These are phyloP conservation scores for Acrobasis suavella DNA, from an alignment of 2,888 invertebrate genomes.

Conservation along the genomic window DNA sequence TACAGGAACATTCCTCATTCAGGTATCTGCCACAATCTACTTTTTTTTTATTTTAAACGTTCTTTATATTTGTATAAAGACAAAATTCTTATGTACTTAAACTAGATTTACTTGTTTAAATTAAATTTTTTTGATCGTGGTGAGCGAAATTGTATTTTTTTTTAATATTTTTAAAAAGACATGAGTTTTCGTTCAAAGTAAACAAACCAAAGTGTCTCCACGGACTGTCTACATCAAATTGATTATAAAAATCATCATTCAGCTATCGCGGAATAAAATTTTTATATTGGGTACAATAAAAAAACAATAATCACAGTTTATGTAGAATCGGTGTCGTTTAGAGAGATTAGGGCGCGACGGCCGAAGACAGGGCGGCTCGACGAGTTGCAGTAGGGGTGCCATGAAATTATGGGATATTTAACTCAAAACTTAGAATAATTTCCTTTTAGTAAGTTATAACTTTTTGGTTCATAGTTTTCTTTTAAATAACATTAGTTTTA, in stretches of 20 bases:
- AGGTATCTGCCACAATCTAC: no score
- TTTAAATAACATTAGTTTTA: no score
- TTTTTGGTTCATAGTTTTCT: neutral
- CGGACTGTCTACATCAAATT: neutral
- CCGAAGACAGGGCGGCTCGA: slow-evolving; percentile 21
- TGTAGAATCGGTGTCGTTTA: slow-evolving; percentile 55
- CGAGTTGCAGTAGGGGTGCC: neutral
- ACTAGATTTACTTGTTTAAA: no score
- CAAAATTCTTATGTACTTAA: no score
- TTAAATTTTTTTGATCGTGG: no score
- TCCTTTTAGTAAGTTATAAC: no score
- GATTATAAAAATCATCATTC: slow-evolving; percentile 21
- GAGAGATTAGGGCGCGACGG: slow-evolving; percentile 36
- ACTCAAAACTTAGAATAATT: neutral
- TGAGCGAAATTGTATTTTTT: no score
- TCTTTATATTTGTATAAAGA: no score
- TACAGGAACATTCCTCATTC: no score
- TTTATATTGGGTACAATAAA: slow-evolving; percentile 64
- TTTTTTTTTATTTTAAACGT: no score
- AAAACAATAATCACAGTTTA: slow-evolving; percentile 73
- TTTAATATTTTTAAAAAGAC: no score
- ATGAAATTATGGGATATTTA: neutral
- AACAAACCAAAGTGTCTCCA: slow-evolving; percentile 16
- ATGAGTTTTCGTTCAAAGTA: no score
- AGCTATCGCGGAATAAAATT: slow-evolving; percentile 45